Base-by-base conservation (phyloP, 2,797 vertebrate genomes). In the Siniperca obscura region DNA sequence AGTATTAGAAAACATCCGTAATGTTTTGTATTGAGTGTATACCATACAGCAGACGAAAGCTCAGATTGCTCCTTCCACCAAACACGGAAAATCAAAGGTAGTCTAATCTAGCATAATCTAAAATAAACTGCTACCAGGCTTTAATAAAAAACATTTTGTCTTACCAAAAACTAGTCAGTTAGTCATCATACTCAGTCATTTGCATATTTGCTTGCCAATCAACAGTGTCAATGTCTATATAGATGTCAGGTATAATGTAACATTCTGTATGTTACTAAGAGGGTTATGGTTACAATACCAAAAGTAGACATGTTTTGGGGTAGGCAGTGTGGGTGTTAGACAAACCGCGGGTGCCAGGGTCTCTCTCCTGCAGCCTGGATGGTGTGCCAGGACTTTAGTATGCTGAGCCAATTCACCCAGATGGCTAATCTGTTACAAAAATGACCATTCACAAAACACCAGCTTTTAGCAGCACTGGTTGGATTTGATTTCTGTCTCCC, bases 391-490 rank as follows among this genome's bases (percentile, higher is more conserved):
- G 85, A 76, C 84, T 88, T 88, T 50, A 61, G 70, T 57, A 48
- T n/a, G 5, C 76, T 72, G 53, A 90, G 94, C 93, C 92, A 92
- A 91, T 64, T 83, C 80, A 90, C 86, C 91, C 93, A 95, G 94
- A 95, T 95, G 94, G 94, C 90, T 93, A 91, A 91, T 94, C 94
- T 90, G 87, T 87, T 84, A 80, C 92, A 86, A 87, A 87, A 85
- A 88, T 89, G 90, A 89, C 81, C 89, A 88, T 89, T 92, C 89
- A 93, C 77, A 86, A 91, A 94, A 91, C 84, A 90, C 80, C 86
- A 90, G 84, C 90, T 89, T 83, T 86, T 56, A 88, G 72, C 87
- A 86, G 83, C 83, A 71, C 76, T 72, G 61, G 69, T 87, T 69
- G 30, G 73, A 72, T 82, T 88, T 72, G 14, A 71, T 82, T 78